Evolutionary conservation across 1,140 invertebrate genomes (phyloP), one percentile per base, ranked within the genome.

Genomic region (Cepaea nemoralis): DNA sequence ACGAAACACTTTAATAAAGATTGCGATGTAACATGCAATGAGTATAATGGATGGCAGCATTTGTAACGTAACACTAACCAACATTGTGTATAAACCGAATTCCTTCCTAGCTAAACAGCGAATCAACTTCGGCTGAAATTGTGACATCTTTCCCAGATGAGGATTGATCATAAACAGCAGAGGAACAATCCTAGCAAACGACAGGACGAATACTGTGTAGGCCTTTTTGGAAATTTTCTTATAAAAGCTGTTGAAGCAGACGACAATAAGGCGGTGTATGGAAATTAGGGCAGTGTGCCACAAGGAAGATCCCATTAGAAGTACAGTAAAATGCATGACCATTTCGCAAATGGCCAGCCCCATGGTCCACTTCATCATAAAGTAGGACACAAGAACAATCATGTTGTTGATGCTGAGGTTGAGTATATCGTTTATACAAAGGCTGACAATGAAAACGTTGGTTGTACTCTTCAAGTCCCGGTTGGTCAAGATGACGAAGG

Each of bases 261-360:
- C 91, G 5, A 92, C 90, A 50, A 92, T 86, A 37, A 90, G 88
- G 8, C 91, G 86, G 83, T 92, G 91, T 27, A 92, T 89, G 63
- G 90, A 89, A 42, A 92, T 91, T 24, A 92, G 85, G 27, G 87
- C 90, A 35, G 90, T 89, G 82, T 92, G 91, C 90, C 90, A 91
- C 10, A 92, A 79, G 5, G 89, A 90, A 16, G 87, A 89, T 0
- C 91, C 90, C 85, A 89, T 90, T 6, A 91, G 82, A 12, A 91
- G 83, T 16, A 91, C 87, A 10, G 87, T 89, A 76, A 91, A 89
- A 78, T 91, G 88, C 24, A 88, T 88, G n/a, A 87, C 85, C 39
- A 91, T 82, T 74, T 88, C 87, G 82, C 91, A 91, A 12, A 89
- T 84, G 0, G 89, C 80, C 59, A 86, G 78, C 33, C 88, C 89